phyloP scores from a whole-genome alignment of 2,888 invertebrate species.

The Micoletzkya japonica region DNA sequence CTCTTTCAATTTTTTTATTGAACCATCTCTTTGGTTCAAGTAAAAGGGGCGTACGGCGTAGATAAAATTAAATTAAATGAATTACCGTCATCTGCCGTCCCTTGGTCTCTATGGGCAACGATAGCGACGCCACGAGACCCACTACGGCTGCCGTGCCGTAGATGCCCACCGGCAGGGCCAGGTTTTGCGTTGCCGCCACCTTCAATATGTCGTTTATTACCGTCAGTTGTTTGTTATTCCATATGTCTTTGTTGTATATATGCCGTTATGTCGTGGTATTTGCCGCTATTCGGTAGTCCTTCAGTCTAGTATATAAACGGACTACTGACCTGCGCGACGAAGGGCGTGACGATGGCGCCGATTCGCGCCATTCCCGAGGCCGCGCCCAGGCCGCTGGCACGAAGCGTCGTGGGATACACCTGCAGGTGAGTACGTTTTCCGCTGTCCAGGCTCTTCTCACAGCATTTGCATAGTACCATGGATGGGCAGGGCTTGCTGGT shows the following conservation, averaged over 20 bases:
- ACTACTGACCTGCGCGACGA: slow-evolving; percentile 80
- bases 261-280: not conserved
- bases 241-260: not conserved
- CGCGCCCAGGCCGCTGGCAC: slow-evolving; percentile 88
- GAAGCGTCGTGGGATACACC: slow-evolving; percentile 84
- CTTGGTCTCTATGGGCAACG: slow-evolving; percentile 83
- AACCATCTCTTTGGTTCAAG: too few species aligned
- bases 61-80: too few species aligned
- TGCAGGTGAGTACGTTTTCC: slow-evolving; percentile 45
- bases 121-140: slow-evolving; percentile 78
- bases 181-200: slow-evolving; percentile 78
- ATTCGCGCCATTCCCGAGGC: slow-evolving; percentile 87
- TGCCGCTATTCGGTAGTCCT: not conserved
- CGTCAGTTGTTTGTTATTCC: too few species aligned
- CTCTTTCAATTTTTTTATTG: too few species aligned
- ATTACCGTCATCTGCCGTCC: slow-evolving; percentile 71
- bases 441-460: too few species aligned
- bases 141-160: slow-evolving; percentile 79
- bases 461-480: too few species aligned
- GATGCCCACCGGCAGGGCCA: slow-evolving; percentile 76
- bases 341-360: slow-evolving; percentile 90
- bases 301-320: not conserved
- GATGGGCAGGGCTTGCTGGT: too few species aligned
- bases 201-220: too few species aligned
- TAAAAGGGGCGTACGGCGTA: too few species aligned